Conservation (phyloP, 2,888 invertebrate species). For the Pseudococcus longispinus region DNA sequence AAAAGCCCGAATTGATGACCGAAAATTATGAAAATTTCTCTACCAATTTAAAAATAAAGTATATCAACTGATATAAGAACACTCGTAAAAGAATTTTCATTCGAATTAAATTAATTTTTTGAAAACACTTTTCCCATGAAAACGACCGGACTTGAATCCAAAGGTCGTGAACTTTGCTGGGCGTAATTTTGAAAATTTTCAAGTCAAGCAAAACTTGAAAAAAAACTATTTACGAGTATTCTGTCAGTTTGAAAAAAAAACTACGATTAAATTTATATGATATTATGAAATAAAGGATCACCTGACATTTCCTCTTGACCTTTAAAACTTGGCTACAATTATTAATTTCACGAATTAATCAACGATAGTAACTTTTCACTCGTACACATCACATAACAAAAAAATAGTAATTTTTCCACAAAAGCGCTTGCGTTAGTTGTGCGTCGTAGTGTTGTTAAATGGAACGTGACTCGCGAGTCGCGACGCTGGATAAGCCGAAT, state of each 20-base stretch:
- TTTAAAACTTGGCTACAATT: constrained; percentile 23
- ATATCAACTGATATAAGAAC: not conserved
- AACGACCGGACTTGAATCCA: not conserved
- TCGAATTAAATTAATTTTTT: not conserved
- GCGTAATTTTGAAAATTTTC: not conserved
- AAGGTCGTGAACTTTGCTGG: constrained; percentile 3
- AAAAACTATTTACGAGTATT: not conserved
- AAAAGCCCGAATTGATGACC: not conserved
- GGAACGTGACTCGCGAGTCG: constrained; percentile 30
- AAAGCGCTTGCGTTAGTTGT: constrained; percentile 9
- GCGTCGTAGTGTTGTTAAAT: constrained; percentile 27
- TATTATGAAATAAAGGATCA: constrained; percentile 37
- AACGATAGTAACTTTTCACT: not conserved
- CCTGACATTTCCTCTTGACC: constrained; percentile 41
- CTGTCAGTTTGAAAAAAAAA: not conserved
- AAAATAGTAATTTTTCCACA: not conserved
- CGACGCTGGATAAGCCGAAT: constrained; percentile 20
- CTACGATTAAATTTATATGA: not conserved
- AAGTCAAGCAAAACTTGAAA: not conserved
- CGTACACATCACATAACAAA: constrained; percentile 1
- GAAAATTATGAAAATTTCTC: not conserved
- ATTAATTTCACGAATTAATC: constrained; percentile 32
- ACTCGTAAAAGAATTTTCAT: not conserved
- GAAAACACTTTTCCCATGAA: not conserved
- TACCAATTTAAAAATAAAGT: not conserved